phyloP scores from a whole-genome alignment of 2,888 invertebrate species.

The Philaethria dido region DNA sequence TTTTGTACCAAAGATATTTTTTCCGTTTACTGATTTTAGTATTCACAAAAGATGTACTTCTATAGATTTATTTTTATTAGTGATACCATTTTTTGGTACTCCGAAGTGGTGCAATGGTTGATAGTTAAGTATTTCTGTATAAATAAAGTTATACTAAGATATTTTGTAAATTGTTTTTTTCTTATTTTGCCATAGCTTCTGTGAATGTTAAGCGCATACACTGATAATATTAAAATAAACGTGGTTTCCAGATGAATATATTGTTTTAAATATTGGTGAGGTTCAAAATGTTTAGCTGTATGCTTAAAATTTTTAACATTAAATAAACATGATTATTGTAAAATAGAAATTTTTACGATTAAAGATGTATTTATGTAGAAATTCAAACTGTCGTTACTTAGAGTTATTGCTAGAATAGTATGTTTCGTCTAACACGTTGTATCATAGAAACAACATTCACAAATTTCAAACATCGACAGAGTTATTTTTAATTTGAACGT shows the following conservation, averaged over 20 bases:
- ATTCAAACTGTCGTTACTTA: conserved; percentile 52
- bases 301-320: conserved; percentile 42
- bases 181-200: conserved; percentile 66
- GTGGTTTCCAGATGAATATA: conserved; percentile 30
- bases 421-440: conserved; percentile 53
- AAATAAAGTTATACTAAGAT: conserved; percentile 60
- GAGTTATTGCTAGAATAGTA: conserved; percentile 48
- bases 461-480: conserved; percentile 73
- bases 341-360: conserved; percentile 69
- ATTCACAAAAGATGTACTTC: conserved; percentile 44
- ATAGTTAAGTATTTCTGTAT: conserved; percentile 63
- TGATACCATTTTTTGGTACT: conserved; percentile 65
- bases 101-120: conserved; percentile 76
- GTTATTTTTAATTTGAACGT: conserved; percentile 73
- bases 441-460: conserved; percentile 56
- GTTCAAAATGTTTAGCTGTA: conserved; percentile 34
- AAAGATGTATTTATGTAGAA: conserved; percentile 78
- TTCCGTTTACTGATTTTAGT: conserved; percentile 64
- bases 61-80: conserved; percentile 34
- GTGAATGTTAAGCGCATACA: conserved; percentile 64
- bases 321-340: conserved; percentile 39
- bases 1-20: conserved; percentile 80
- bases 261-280: conserved; percentile 33
- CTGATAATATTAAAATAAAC: conserved; percentile 36
- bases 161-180: conserved; percentile 55